Evolutionary conservation across 2,113 vertebrate genomes (phyloP).

Genomic region (Clarias magur): DNA sequence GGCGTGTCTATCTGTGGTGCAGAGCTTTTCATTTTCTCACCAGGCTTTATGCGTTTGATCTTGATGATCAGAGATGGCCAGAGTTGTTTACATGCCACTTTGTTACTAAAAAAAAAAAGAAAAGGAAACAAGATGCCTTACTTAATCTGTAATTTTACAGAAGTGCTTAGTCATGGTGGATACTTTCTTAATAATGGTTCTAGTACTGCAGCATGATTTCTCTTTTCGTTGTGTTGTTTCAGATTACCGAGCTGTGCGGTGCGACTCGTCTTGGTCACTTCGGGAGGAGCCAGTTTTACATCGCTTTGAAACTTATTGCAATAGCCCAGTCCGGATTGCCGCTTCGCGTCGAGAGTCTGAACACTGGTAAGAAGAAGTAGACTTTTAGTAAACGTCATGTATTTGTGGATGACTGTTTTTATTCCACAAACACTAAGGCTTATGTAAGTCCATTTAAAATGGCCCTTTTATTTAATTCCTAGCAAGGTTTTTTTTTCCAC

Average conservation of each 20-base stretch:
- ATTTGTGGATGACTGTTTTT: not conserved
- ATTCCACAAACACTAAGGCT: not conserved
- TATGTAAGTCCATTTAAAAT: not conserved
- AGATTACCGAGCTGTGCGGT: conserved; percentile 96
- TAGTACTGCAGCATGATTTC: not conserved
- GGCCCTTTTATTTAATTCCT: not conserved
- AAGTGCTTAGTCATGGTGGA: not conserved
- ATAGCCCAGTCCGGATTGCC: conserved; percentile 95
- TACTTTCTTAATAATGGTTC: not conserved
- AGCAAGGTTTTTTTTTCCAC: not conserved
- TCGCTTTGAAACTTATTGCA: conserved; percentile 96
- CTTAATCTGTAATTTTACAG: not conserved
- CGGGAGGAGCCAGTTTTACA: conserved; percentile 98
- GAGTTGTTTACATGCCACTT: not conserved
- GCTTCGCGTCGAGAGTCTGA: conserved; percentile 93
- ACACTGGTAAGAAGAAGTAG: conserved; percentile 81
- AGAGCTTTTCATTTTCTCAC: not conserved
- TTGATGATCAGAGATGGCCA: not conserved
- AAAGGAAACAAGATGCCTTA: not conserved
- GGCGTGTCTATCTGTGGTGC: not conserved
- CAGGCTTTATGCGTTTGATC: not conserved
- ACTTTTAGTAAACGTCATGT: not conserved
- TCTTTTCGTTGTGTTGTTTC: conserved; percentile 38
- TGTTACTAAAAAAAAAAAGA: not conserved
- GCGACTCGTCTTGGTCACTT: conserved; percentile 96